phyloP scores from a whole-genome alignment of 2,113 vertebrate genomes.

The Oenanthe oenanthe region DNA sequence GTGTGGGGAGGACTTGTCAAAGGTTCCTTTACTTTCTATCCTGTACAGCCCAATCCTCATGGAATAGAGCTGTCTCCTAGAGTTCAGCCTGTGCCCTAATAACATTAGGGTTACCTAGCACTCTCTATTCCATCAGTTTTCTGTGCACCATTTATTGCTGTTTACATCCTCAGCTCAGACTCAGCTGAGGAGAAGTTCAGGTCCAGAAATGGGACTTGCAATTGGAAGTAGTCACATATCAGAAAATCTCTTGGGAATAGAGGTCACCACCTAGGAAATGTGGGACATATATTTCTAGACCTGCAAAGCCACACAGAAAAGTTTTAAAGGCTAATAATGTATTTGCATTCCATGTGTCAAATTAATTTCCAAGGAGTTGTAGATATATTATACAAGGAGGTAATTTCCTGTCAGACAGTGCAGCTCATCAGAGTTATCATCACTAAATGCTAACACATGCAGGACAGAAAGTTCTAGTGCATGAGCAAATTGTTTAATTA shows the following conservation, averaged over 20 bases:
- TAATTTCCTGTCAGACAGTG: background rate
- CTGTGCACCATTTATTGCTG: background rate
- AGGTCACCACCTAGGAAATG: background rate
- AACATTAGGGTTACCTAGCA: background rate
- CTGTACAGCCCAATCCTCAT: background rate
- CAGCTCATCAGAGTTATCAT: background rate
- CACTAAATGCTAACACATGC: background rate
- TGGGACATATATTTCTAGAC: background rate
- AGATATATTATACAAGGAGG: background rate
- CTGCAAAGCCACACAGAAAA: background rate
- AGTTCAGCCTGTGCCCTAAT: background rate
- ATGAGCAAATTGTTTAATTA: background rate
- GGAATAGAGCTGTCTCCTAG: background rate
- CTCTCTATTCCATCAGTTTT: background rate
- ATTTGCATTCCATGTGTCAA: background rate
- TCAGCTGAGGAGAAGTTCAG: background rate
- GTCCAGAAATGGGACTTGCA: background rate
- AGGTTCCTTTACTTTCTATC: background rate
- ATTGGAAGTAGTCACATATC: background rate
- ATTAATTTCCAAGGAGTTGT: background rate
- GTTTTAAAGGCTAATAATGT: background rate
- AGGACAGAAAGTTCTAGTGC: background rate
- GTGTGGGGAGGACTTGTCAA: background rate
- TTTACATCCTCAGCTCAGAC: background rate
- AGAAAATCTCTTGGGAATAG: background rate